Evolutionary conservation across 2,888 invertebrate species (phyloP), one percentile per base, ranked within the genome.

Genomic region (Dolomedes plantarius): DNA sequence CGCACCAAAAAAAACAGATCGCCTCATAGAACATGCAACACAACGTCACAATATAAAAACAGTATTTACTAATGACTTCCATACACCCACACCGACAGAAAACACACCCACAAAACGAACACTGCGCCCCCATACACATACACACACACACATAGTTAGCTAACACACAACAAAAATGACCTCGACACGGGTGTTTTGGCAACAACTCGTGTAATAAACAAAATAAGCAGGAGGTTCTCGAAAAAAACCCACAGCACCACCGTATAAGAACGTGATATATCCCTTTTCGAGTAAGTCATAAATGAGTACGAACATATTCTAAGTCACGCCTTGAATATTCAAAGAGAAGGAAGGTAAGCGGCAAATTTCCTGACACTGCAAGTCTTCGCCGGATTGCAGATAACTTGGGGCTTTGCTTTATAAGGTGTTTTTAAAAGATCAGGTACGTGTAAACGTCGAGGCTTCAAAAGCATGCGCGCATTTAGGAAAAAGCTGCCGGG

Each of bases 301-400:
- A 36, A 36, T 5, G 36, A 9, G 9, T 36, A 36, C n/a, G 36
- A 36, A 36, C 36, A 36, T 9, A 5, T 36, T 56, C 56, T 56
- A 23, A 56, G 56, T 56, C 56, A 56, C 56, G 56, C 56, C 23
- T 56, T 56, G 56, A 19, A 56, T 56, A 23, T 56, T 56, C 56
- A 56, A n/a, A 56, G 23, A 23, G 9, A 16, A 16, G 16, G 41
- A 46, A 46, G 16, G n/a, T n/a, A n/a, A n/a, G n/a, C n/a, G n/a
- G n/a, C n/a, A n/a, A n/a, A n/a, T n/a, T n/a, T n/a, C n/a, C n/a
- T 7, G 36, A 36, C 36, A 5, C 36, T 36, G 36, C n/a, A n/a
- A n/a, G n/a, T n/a, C n/a, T n/a, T n/a, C n/a, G n/a, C n/a, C n/a
- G n/a, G n/a, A n/a, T n/a, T n/a, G 9, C 9, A 36, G 5, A 9